Base-by-base conservation (phyloP, 2,797 vertebrate genomes). In the Spinibarbus caldwelli region DNA sequence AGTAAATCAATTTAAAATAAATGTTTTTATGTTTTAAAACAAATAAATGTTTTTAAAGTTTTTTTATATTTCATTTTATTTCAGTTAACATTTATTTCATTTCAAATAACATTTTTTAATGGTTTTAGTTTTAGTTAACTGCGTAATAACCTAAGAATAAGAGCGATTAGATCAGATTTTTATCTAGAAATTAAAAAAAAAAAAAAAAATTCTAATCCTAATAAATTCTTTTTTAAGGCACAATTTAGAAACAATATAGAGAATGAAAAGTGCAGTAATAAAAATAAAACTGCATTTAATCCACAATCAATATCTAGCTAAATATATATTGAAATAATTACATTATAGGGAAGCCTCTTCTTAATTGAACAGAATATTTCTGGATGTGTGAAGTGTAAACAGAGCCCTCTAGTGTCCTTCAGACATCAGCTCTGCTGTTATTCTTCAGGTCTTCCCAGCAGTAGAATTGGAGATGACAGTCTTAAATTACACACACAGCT, bases 401-500 rank as follows among this genome's bases (percentile, higher is more conserved):
- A 78, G 77, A 41, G 78, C 19, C 70, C 26, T 64, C 68, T 73
- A 47, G 68, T 36, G 81, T 41, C 21, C 8, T 4, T 45, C 19
- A 11, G 36, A 59, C 3, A n/a, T 36, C 70, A 19, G 8, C 1
- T 14, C 49, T 14, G 36, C 5, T 71, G 80, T 72, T 59, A 14
- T 62, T 68, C 26, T 78, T 89, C 87, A 90, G 87, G 66, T 89
- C 87, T 91, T 90, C 83, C 72, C 43, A 89, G n/a, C n/a, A n/a
- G n/a, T n/a, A n/a, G 90, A 92, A 90, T 82, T 57, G 80, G 88
- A 92, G 87, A 88, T 80, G 89, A 91, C 87, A 88, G 86, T 91
- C 90, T 93, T 92, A 76, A 73, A 82, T 92, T 92, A 86, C 90
- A 85, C 87, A 82, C 87, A 62, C 72, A 84, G 89, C 86, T 90